These are phyloP conservation scores for Pterocles orientalis DNA, from an alignment of 2,113 vertebrate species.

Conservation along the genomic window DNA sequence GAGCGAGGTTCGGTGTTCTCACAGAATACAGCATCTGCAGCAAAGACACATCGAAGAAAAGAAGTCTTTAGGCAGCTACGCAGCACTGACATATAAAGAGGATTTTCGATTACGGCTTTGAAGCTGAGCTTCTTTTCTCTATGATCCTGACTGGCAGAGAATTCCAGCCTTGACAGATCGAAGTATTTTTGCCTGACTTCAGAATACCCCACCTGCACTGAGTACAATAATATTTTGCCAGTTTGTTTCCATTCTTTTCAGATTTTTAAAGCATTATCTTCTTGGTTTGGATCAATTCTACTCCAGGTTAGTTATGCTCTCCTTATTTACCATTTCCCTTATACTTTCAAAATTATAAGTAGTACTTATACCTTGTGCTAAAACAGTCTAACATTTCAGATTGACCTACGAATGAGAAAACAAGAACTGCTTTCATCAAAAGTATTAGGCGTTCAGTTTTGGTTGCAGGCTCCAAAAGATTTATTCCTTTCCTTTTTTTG, in stretches of 20 bases:
- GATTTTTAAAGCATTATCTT: neutral
- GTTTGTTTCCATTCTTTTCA: neutral
- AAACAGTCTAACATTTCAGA: neutral
- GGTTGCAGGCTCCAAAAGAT: neutral
- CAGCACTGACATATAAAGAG: neutral
- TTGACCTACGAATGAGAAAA: neutral
- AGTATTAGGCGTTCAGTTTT: neutral
- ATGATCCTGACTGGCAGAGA: neutral
- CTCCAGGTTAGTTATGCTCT: neutral
- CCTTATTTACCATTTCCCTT: neutral
- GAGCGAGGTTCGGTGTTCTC: slow-evolving; percentile 85
- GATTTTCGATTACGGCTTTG: neutral
- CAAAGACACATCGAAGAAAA: fast-evolving
- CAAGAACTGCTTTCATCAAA: neutral
- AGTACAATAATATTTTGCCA: neutral
- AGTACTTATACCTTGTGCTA: neutral
- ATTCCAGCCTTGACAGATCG: neutral
- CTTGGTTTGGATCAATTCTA: neutral
- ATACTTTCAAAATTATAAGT: neutral
- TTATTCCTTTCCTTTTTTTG: neutral
- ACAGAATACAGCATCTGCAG: slow-evolving; percentile 91
- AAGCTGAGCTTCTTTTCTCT: neutral
- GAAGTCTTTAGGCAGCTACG: neutral
- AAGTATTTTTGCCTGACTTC: neutral
- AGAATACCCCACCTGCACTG: neutral